Evolutionary conservation across 1,140 invertebrate species (phyloP), one percentile per base, ranked within the genome.

Genomic region (Cyclargus thomasi): DNA sequence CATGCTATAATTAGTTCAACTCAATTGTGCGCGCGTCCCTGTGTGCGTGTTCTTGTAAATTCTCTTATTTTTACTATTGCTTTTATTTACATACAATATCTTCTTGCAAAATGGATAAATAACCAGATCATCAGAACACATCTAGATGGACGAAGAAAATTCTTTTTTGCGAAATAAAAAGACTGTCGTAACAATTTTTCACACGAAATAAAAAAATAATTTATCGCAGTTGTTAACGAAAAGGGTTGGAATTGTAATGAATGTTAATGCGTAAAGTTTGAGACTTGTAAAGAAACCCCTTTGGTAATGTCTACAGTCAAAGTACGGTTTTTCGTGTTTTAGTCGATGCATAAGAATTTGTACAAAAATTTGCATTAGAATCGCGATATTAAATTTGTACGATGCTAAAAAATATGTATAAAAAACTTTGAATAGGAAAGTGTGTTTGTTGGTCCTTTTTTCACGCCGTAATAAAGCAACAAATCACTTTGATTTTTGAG

Each of bases 221-320:
- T 47, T 47, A 47, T 47, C 39, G 8, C 39, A 47, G 39, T 47
- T 47, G 39, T 47, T 47, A 47, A 47, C 39, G 18, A 59, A 21
- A 59, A 59, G 55, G 55, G 55, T 59, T 59, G 55, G 10, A 20
- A 59, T 59, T 59, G 55, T 20, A 59, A 59, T 59, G 18, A 59
- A 59, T 59, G 55, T 20, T 20, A 59, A 59, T 59, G 53, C 3
- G 53, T 18, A 47, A 47, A 47, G 39, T 47, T 47, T 47, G 39
- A 47, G 14, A 47, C 11, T 47, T 47, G 39, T 47, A 47, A 47
- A 47, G 39, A 47, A 47, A 14, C 39, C 39, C 14, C 39, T 8
- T 47, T 8, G 39, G 39, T 16, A 16, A 47, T 8, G 39, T 47
- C 29, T 47, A 47, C 39, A 2, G 39, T 47, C 11, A 47, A 47